Percentiles rank a stretch among this genome's conserved stretches.
Evolutionary conservation across 2,797 vertebrate species (phyloP).

Genomic region (Poeciliopsis presidionis): DNA sequence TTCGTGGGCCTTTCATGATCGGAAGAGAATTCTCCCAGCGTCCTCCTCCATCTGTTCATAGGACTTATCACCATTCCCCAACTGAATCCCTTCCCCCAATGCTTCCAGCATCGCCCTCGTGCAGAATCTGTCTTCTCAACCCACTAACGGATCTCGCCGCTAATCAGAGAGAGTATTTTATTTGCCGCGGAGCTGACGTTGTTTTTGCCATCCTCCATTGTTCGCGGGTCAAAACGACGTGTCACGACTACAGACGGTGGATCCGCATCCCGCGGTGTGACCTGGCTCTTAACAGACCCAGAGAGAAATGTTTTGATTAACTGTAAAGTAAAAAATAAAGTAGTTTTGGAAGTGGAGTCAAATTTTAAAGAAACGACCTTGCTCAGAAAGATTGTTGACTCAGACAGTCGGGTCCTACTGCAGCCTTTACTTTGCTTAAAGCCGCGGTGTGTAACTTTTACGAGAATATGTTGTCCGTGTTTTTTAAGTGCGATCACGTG

Average conservation of each 20-base stretch:
- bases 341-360: background rate
- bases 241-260: background rate
- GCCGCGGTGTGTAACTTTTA: no score
- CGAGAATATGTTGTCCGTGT: no score
- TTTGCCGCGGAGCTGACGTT: background rate
- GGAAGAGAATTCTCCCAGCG: constrained; percentile 20
- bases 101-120: constrained; percentile 32
- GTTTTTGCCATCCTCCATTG: background rate
- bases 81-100: constrained; percentile 5
- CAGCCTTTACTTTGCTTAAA: background rate
- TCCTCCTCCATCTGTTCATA: constrained; percentile 67
- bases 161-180: constrained; percentile 3
- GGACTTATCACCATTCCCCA: constrained; percentile 41
- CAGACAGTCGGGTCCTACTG: background rate
- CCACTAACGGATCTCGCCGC: constrained; percentile 20
- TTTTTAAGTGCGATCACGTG: no score
- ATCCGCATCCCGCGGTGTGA: background rate
- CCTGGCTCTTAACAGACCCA: constrained; percentile 5
- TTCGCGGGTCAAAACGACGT: background rate
- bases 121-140: constrained; percentile 1
- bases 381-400: background rate
- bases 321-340: background rate
- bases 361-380: background rate
- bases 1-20: constrained; percentile 47
- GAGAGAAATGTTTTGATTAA: background rate